Base-by-base conservation (phyloP, 2,797 vertebrate genomes). In the Sebastes vulpes region DNA sequence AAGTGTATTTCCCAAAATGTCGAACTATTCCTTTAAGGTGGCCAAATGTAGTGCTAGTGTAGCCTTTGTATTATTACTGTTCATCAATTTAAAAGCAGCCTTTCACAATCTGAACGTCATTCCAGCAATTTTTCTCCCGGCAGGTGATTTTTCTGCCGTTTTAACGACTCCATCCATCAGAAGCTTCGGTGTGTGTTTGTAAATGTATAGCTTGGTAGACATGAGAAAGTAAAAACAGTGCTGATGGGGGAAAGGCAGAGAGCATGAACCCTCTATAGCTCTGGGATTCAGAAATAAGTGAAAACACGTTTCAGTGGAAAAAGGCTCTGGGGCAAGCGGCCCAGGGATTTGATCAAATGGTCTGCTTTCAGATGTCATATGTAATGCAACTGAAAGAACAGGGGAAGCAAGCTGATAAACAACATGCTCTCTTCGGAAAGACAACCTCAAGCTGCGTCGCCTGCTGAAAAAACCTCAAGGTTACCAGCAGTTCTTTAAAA, bases 251-350 rank as follows among this genome's bases (percentile, higher is more conserved):
- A 78, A 68, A 72, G 71, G 50, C 61, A 63, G 77, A 80, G 68
- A 77, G 75, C 85, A 56, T 59, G 68, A 89, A 76, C 82, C 78
- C 28, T 65, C 42, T 70, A 53, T 26, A 79, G 79, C 66, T 74
- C 79, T 56, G 76, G 65, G 82, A 89, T 86, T 59, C 83, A 87
- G 75, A 86, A 82, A 83, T 87, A 91, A 92, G 53, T 90, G 88
- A 88, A 91, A 93, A 89, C 91, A 91, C 18, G 76, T 94, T 93
- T 88, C 66, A 82, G 67, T 89, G 90, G 89, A 92, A 90, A 93
- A 92, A 89, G 65, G 78, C 84, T 84, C 35, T 3, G 69, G 65
- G 88, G 79, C 72, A 74, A 70, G 73, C n/a, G 1, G 75, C 75
- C 82, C 70, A 70, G 76, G 69, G 85, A 91, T 89, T 84, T 74